Conservation (phyloP, 92 coral and sea anemone genomes). For the Scolanthus callimorphus region DNA sequence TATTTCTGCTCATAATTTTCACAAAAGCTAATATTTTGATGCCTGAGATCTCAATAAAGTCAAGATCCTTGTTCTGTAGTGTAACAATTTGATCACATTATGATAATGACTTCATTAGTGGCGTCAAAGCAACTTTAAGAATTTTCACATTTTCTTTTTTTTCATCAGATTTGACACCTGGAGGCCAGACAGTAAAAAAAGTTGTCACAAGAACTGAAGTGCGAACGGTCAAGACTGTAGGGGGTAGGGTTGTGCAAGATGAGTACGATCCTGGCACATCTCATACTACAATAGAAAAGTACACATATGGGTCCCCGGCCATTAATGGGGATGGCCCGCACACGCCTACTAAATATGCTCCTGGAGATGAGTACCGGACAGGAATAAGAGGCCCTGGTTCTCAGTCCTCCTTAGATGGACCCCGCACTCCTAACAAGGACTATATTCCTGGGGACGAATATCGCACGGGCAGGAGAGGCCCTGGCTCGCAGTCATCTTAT, state of each 20-base stretch:
- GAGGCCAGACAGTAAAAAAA: constrained; percentile 74
- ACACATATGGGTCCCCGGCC: constrained; percentile 31
- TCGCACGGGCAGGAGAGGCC: constrained; percentile 19
- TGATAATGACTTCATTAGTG: too few relatives aligned
- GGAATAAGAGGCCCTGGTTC: constrained; percentile 57
- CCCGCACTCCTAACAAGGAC: constrained; percentile 31
- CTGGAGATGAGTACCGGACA: constrained; percentile 65
- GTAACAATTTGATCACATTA: too few relatives aligned
- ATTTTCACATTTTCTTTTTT: too few relatives aligned
- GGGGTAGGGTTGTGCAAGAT: constrained; percentile 83
- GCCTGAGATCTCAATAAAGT: too few relatives aligned
- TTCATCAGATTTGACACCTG: constrained; percentile 76
- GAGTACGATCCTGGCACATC: constrained; percentile 63
- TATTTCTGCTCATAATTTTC: too few relatives aligned
- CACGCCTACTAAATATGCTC: constrained; percentile 48
- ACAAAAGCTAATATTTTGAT: too few relatives aligned
- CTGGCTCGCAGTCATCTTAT: constrained; percentile 10
- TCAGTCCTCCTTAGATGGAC: constrained; percentile 50
- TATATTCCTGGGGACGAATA: background rate
- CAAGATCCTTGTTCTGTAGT: too few relatives aligned
- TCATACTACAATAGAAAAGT: constrained; percentile 58
- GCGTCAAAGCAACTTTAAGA: too few relatives aligned
- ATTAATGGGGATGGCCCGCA: constrained; percentile 43
- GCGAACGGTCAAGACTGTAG: constrained; percentile 63
- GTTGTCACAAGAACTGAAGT: constrained; percentile 83